Evolutionary conservation across 1,140 invertebrate species (phyloP).

Genomic region (Sminthurides bifidus): DNA sequence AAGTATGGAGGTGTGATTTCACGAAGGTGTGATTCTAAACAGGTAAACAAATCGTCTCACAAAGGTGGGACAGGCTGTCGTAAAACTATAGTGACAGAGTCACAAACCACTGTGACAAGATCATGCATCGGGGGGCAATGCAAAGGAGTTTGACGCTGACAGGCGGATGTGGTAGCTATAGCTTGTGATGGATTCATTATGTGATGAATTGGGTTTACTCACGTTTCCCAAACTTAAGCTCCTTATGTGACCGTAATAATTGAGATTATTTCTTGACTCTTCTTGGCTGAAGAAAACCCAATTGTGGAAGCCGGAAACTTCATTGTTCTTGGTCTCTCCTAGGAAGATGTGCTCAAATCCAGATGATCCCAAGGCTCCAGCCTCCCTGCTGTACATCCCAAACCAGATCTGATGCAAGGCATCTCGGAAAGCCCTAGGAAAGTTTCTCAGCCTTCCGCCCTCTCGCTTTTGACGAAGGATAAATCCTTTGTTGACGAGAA

Average conservation of each 20-base stretch:
- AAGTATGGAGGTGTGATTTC: no score
- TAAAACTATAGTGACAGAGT: no score
- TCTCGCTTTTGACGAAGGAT: slow-evolving; percentile 9
- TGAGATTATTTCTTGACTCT: slow-evolving; percentile 50
- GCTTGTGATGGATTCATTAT: no score
- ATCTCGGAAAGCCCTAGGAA: slow-evolving; percentile 51
- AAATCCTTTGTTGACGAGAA: slow-evolving; percentile 54
- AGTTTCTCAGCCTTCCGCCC: slow-evolving; percentile 13
- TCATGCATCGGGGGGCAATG: no score
- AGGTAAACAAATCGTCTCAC: no score
- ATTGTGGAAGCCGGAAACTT: slow-evolving; percentile 70
- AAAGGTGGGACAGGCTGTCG: no score
- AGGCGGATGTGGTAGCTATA: no score
- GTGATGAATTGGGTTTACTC: slow-evolving; percentile 37
- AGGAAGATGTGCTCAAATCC: slow-evolving; percentile 81
- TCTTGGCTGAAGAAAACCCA: slow-evolving; percentile 73
- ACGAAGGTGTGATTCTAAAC: no score
- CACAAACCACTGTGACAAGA: no score
- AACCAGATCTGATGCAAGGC: slow-evolving; percentile 67
- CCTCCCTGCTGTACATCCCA: slow-evolving; percentile 61
- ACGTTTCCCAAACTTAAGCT: slow-evolving; percentile 52
- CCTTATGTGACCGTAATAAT: slow-evolving; percentile 71
- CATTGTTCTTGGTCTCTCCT: slow-evolving; percentile 63
- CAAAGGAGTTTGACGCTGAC: no score
- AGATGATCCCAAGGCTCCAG: slow-evolving; percentile 60